These are phyloP conservation scores for Crotophaga sulcirostris DNA, from an alignment of 2,113 vertebrate genomes.

Conservation along the genomic window DNA sequence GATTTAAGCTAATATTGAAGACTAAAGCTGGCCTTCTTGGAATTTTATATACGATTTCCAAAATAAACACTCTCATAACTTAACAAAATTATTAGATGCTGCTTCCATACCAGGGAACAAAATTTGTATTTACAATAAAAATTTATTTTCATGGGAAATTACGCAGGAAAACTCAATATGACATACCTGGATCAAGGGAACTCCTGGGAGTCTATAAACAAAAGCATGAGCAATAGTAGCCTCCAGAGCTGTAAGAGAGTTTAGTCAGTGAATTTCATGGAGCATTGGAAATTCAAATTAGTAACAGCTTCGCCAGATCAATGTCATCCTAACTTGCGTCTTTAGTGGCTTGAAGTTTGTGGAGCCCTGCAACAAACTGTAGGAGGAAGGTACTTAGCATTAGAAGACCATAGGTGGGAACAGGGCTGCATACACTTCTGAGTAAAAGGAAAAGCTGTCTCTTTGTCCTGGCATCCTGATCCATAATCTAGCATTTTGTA, in stretches of 20 bases:
- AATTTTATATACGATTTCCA: neutral
- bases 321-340: neutral
- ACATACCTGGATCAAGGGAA: neutral
- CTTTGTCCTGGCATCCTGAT: neutral
- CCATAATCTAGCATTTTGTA: neutral
- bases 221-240: neutral
- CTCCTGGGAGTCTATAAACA: neutral
- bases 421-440: neutral
- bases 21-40: neutral
- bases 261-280: neutral
- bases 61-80: neutral
- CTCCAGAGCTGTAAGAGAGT: neutral
- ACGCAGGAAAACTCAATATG: neutral
- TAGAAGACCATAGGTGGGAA: neutral
- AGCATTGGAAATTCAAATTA: neutral
- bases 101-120: neutral
- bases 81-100: rapidly evolving
- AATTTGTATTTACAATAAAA: neutral
- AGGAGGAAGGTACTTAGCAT: neutral
- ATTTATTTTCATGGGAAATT: neutral
- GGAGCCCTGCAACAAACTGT: neutral
- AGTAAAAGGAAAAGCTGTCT: neutral
- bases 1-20: neutral
- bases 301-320: neutral
- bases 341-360: neutral